These are phyloP conservation scores for Parasteatoda lunata DNA, from an alignment of 2,888 invertebrate species.

Conservation along the genomic window DNA sequence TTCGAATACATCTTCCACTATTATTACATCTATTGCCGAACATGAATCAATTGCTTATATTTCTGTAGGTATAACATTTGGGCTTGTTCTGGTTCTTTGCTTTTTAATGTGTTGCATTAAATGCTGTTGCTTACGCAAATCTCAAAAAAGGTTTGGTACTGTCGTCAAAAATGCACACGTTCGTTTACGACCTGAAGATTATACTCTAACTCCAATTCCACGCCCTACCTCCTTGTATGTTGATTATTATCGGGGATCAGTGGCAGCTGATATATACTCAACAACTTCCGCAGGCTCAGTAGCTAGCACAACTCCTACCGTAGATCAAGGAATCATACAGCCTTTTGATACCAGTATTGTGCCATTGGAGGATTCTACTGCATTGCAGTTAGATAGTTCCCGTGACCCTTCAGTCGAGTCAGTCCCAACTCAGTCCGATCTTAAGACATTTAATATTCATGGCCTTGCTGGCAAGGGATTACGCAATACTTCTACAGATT, in stretches of 20 bases:
- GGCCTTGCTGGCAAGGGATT: slow-evolving; percentile 38
- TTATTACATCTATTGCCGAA: slow-evolving; percentile 49
- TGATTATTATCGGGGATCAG: slow-evolving; percentile 67
- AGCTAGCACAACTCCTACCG: slow-evolving; percentile 63
- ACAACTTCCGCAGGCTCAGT: slow-evolving; percentile 63
- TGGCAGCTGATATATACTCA: slow-evolving; percentile 63
- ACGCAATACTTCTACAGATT: slow-evolving; percentile 37
- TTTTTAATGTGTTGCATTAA: slow-evolving; percentile 66
- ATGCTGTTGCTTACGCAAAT: slow-evolving; percentile 62
- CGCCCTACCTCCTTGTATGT: slow-evolving; percentile 69
- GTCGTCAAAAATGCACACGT: slow-evolving; percentile 56
- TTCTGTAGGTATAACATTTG: slow-evolving; percentile 68
- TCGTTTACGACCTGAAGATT: slow-evolving; percentile 70
- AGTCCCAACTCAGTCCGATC: slow-evolving; percentile 48
- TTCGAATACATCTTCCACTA: slow-evolving; percentile 25
- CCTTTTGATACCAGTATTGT: slow-evolving; percentile 70
- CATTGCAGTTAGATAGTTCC: slow-evolving; percentile 41
- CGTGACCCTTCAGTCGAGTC: slow-evolving; percentile 56
- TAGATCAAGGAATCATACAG: slow-evolving; percentile 66
- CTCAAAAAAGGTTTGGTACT: slow-evolving; percentile 47
- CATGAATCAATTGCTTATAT: slow-evolving; percentile 69
- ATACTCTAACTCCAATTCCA: slow-evolving; percentile 70
- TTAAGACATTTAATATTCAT: slow-evolving; percentile 56
- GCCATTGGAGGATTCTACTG: slow-evolving; percentile 69
- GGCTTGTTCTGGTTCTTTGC: slow-evolving; percentile 67